phyloP scores from a whole-genome alignment of 2,797 vertebrate species.

The Tragopan temminckii region DNA sequence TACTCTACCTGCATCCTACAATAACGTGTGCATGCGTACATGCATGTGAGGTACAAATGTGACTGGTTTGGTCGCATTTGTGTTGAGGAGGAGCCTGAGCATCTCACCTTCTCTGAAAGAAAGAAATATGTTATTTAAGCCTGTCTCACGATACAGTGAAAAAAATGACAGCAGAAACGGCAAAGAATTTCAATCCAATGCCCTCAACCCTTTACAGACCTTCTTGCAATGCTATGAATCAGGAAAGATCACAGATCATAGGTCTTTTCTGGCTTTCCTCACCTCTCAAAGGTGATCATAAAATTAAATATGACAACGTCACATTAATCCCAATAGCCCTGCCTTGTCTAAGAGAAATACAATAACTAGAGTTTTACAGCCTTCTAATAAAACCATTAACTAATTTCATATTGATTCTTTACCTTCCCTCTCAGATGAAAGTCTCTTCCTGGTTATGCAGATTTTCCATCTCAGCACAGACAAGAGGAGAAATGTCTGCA shows the following conservation, averaged over 20 bases:
- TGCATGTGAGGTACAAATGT: background rate
- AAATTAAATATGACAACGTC: background rate
- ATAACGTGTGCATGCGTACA: background rate
- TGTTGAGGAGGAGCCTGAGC: background rate
- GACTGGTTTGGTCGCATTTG: background rate
- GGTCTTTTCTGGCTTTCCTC: background rate
- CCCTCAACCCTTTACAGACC: background rate
- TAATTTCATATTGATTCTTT: background rate
- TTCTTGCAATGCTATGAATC: background rate
- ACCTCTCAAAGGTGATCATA: background rate
- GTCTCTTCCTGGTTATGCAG: background rate
- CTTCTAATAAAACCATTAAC: background rate
- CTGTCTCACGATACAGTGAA: background rate
- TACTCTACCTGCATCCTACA: background rate
- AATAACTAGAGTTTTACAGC: background rate
- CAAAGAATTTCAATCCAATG: background rate
- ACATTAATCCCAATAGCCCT: background rate
- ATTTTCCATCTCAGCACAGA: background rate
- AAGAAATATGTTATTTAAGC: background rate
- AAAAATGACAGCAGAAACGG: background rate
- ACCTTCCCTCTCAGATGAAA: background rate
- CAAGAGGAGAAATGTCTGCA: background rate
- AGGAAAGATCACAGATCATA: background rate
- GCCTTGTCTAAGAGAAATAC: background rate
- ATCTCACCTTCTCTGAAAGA: background rate